Evolutionary conservation across 2,888 invertebrate species (phyloP).

Genomic region (Latheticus oryzae): DNA sequence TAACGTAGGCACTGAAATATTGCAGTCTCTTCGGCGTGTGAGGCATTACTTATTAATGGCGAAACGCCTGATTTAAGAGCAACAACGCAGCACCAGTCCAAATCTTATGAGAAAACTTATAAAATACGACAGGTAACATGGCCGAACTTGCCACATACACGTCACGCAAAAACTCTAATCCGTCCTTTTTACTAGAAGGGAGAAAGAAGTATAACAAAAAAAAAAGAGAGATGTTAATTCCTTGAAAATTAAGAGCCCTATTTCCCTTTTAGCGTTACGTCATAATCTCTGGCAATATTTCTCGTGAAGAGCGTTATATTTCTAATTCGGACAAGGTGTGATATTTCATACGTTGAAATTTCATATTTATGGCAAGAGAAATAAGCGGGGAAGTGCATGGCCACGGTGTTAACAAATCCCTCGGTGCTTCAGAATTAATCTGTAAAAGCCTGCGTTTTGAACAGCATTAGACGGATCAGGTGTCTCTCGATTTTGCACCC

Average conservation of each 20-base stretch:
- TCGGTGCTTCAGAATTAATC: conserved; percentile 55
- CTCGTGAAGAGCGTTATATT: conserved; percentile 42
- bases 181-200: not conserved
- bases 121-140: conserved; percentile 48
- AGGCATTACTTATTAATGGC: conserved; percentile 51
- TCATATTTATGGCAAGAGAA: conserved; percentile 56
- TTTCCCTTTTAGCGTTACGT: conserved; percentile 32
- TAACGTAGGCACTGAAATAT: conserved; percentile 41
- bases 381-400: conserved; percentile 23
- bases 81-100: conserved; percentile 50
- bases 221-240: conserved; percentile 29
- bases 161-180: conserved; percentile 13
- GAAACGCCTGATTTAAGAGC: conserved; percentile 48
- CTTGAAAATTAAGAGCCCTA: conserved; percentile 33
- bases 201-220: conserved; percentile 22
- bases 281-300: conserved; percentile 37
- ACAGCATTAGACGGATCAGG: conserved; percentile 54
- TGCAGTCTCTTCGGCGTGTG: conserved; percentile 40
- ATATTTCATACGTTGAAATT: conserved; percentile 60
- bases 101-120: conserved; percentile 56
- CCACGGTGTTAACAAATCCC: conserved; percentile 58
- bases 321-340: conserved; percentile 56
- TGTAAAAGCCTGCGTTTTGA: conserved; percentile 54
- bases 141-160: conserved; percentile 5
- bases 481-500: conserved; percentile 46